A percentile compares a stretch with the other conserved stretches of the same genome.
Evolutionary conservation across 2,888 invertebrate genomes (phyloP).

Genomic region (Drosophila meridionalis): DNA sequence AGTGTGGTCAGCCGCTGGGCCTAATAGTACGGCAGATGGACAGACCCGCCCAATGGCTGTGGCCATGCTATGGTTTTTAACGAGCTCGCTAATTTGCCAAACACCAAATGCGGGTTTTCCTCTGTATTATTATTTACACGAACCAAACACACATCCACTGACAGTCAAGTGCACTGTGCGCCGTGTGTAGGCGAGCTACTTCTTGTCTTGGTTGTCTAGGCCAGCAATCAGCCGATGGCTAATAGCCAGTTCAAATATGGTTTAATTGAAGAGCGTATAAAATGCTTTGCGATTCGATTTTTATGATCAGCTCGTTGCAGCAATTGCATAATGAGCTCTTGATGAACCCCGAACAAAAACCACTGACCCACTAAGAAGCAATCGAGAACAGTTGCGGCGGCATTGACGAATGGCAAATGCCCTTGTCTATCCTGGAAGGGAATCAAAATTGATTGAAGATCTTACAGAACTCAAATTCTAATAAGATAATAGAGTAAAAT

Average conservation of each 20-base stretch:
- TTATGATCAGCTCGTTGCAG: slow-evolving; percentile 46
- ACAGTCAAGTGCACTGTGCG: slow-evolving; percentile 21
- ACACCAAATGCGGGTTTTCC: slow-evolving; percentile 54
- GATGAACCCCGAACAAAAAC: slow-evolving; percentile 38
- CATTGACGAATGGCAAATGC: slow-evolving; percentile 14
- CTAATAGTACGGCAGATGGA: slow-evolving; percentile 14
- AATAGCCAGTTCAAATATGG: slow-evolving; percentile 71
- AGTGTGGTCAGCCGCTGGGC: slow-evolving; percentile 41
- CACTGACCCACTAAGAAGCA: slow-evolving; percentile 66
- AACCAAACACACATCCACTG: slow-evolving; percentile 44
- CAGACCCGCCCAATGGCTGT: slow-evolving; percentile 35
- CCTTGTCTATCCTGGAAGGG: slow-evolving; percentile 1
- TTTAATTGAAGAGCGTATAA: slow-evolving; percentile 60
- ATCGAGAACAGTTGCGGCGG: not conserved
- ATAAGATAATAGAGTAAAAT: too few relatives aligned
- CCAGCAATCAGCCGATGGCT: slow-evolving; percentile 26
- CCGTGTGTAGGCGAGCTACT: slow-evolving; percentile 46
- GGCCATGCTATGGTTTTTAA: slow-evolving; percentile 64
- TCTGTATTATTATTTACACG: slow-evolving; percentile 61
- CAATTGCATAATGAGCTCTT: slow-evolving; percentile 70
- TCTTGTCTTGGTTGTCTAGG: slow-evolving; percentile 43
- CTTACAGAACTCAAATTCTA: too few relatives aligned
- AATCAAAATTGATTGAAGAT: not conserved
- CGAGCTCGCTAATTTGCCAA: slow-evolving; percentile 78
- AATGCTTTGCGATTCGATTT: slow-evolving; percentile 53